Conservation (phyloP, 2,888 invertebrate genomes). For the Amblyjoppa fuscipennis region DNA sequence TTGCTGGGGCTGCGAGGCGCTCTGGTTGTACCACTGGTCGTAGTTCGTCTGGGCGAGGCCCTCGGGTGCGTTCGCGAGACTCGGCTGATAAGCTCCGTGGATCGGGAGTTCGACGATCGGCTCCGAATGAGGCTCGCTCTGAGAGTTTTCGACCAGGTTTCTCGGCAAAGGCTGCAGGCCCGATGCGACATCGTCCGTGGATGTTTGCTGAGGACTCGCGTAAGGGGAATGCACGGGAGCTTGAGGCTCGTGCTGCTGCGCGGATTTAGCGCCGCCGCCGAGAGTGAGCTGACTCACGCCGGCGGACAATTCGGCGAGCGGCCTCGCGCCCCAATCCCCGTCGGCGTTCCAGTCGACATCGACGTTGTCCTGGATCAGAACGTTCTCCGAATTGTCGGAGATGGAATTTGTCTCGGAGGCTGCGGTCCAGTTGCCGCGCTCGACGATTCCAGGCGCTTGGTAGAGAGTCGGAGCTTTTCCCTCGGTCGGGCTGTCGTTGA, state of each 20-base stretch:
- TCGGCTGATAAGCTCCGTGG: constrained; percentile 51
- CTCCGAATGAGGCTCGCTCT: constrained; percentile 31
- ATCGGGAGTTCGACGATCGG: constrained; percentile 7
- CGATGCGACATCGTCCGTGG: constrained; percentile 9
- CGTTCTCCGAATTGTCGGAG: constrained; percentile 70
- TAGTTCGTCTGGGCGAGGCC: constrained; percentile 75
- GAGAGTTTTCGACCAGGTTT: constrained; percentile 42
- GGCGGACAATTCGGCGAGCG: constrained; percentile 62
- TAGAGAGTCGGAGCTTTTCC: constrained; percentile 59
- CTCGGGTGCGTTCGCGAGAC: constrained; percentile 60
- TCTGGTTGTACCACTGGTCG: constrained; percentile 83
- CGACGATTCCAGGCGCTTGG: constrained; percentile 47
- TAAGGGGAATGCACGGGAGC: not conserved
- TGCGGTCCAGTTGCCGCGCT: constrained; percentile 51
- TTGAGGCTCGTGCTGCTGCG: not conserved
- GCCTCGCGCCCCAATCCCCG: constrained; percentile 71
- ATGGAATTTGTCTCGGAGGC: constrained; percentile 54
- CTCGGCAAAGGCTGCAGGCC: constrained; percentile 4
- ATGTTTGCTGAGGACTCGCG: constrained; percentile 4
- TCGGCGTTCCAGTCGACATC: constrained; percentile 76
- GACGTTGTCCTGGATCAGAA: constrained; percentile 68
- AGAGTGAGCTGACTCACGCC: constrained; percentile 78
- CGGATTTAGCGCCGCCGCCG: constrained; percentile 64
- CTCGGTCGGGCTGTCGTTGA: constrained; percentile 74
- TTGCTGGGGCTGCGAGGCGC: constrained; percentile 70